Conservation (phyloP, 2,113 vertebrate genomes). For the Ceratotherium simum region DNA sequence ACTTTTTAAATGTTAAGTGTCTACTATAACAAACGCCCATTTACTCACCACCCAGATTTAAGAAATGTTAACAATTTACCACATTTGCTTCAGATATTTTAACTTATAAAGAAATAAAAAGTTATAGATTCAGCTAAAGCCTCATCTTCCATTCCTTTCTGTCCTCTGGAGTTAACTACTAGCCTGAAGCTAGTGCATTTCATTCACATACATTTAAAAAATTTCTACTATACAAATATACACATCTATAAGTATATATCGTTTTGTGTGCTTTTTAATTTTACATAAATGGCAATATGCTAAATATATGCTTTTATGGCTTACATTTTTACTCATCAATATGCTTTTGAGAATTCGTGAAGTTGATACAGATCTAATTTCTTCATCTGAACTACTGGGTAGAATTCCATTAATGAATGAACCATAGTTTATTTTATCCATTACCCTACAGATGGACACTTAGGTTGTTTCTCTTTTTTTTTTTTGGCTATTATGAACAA, state of each 20-base stretch:
- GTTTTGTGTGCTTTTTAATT: background rate
- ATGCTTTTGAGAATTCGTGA: background rate
- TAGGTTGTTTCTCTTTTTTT: background rate
- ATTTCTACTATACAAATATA: background rate
- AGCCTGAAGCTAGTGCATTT: background rate
- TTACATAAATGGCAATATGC: background rate
- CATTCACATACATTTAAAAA: background rate
- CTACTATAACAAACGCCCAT: background rate
- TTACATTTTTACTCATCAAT: background rate
- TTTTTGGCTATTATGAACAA: background rate
- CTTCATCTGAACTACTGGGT: background rate
- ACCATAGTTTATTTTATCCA: background rate
- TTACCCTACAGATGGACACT: background rate
- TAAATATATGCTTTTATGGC: background rate
- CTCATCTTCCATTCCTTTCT: background rate
- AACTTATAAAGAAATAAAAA: constrained; percentile 15
- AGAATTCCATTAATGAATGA: background rate
- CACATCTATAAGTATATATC: background rate
- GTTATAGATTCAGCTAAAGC: constrained; percentile 15
- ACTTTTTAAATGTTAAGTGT: background rate
- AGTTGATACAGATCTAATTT: background rate
- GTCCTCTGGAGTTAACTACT: background rate
- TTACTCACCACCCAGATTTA: background rate
- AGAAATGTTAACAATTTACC: background rate
- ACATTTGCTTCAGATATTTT: constrained; percentile 32